Base-by-base conservation (phyloP, 2,113 vertebrate species). In the Shinisaurus crocodilurus region DNA sequence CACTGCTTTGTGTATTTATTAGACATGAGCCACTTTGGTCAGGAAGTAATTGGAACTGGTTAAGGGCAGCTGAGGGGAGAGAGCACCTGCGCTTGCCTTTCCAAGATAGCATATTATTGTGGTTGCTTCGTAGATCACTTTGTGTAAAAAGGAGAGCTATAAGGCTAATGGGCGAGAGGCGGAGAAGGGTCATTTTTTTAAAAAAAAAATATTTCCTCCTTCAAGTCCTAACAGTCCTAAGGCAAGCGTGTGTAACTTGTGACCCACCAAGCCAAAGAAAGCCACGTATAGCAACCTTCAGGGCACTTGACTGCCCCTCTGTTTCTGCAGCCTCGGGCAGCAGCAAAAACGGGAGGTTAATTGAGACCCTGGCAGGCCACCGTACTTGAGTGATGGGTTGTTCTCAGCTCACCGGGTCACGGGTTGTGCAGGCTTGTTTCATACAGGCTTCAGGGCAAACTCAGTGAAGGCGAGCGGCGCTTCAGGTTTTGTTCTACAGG, bases 11-110 rank as follows among this genome's bases (percentile, higher is more conserved):
- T 91, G 87, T 83, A 60, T 88, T 94, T 88, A 90, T 87, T 77
- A 93, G 86, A 43, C 0, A 2, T 83, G 48, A 86, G 96, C 95
- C 94, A 96, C 96, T 98, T 97, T 97, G 97, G 97, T 97, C 96
- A 95, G 93, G 93, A 96, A 94, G 94, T 95, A 97, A 96, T 94
- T 97, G 97, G 95, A 96, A 97, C 94, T 94, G 93, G 94, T 94
- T 90, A 85, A 93, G 93, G 88, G 94, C 95, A 93, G 79, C 91
- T 95, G 90, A 92, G 20, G 94, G 94, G 95, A 96, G 94, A 91
- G 95, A 94, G 95, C 95, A n/a, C 20, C 50, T 13, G 45, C n/a
- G 29, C 5, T 43, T 40, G 67, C 1, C 16, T 6, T 57, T 29
- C 43, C 34, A 5, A 27, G 63, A 90, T n/a, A 12, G 54, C 57